Evolutionary conservation across 2,888 invertebrate species (phyloP), one percentile per base, ranked within the genome.

Genomic region (Coremacera marginata): DNA sequence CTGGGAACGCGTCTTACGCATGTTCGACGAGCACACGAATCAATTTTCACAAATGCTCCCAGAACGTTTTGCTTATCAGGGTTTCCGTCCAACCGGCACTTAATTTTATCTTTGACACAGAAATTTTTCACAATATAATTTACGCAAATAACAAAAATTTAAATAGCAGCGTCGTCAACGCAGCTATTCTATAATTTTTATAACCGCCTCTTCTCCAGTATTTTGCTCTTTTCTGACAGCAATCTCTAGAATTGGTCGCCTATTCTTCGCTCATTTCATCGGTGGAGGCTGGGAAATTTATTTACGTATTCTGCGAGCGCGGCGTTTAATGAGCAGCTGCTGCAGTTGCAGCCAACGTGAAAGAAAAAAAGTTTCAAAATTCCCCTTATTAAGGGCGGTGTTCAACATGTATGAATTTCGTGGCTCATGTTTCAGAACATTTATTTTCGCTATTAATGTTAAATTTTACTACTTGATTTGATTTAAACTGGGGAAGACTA

Each of bases 1-100:
- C 83, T 89, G 89, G 70, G 89, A 89, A 77, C 89, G 87, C 81
- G 89, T 89, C 81, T 88, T 89, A 84, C 89, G 87, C 89, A 89
- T 89, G 74, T 74, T 74, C 67, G 31, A 5, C 37, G 11, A 51
- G 31, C 63, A 27, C 51, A 49, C 31, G 52, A 67, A 52, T 55
- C 8, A 65, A 44, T 62, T 72, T 72, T 72, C 60, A 37, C 27
- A 31, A 55, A 55, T 52, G 14, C 22, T 34, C 16, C 16, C 44
- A n/a, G 31, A 63, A 63, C 34, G 52, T 52, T 51, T 70, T 68
- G 55, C 57, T 60, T 9, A 63, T 31, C 0, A 22, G 19, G 19
- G 2, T 34, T 63, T 63, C 31, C 25, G 16, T 27, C 16, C 11
- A 31, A 8, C 27, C 63, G 63, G n/a, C 22, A 60, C 63, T 31